Evolutionary conservation across 2,113 vertebrate genomes (phyloP).

Genomic region (Thalassarche chlororhynchos): DNA sequence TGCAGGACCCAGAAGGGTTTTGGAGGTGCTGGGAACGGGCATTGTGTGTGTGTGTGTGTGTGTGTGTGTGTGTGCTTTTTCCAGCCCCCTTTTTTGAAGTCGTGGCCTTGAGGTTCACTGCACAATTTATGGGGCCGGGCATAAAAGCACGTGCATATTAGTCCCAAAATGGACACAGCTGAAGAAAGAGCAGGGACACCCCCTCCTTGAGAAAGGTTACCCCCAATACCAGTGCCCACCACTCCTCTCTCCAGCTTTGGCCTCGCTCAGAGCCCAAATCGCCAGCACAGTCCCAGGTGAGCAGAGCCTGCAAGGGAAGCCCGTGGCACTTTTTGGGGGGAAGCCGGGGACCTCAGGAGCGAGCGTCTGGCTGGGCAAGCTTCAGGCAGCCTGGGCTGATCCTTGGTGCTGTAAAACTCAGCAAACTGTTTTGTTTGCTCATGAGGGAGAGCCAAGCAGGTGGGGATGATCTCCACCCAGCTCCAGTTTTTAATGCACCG

Average conservation of each 20-base stretch:
- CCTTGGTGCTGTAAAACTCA: background rate
- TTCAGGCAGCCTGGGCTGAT: background rate
- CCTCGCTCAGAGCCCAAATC: background rate
- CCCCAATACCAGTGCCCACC: background rate
- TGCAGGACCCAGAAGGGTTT: background rate
- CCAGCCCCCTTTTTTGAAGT: background rate
- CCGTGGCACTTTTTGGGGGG: background rate
- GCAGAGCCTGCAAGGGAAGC: background rate
- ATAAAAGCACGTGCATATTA: background rate
- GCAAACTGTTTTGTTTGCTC: background rate
- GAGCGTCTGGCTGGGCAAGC: background rate
- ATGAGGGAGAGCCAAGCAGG: background rate
- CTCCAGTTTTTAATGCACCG: background rate
- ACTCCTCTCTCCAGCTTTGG: background rate
- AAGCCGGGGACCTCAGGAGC: background rate
- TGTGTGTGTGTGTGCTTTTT: background rate
- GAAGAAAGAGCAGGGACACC: background rate
- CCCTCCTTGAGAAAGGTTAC: background rate
- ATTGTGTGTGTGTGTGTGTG: background rate
- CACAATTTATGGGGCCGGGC: background rate
- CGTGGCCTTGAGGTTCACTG: background rate
- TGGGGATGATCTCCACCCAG: background rate
- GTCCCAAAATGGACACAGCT: background rate
- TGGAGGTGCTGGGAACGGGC: background rate
- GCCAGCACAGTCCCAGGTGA: accelerated